Conservation (phyloP, 2,113 vertebrate genomes). For the Danionella cerebrum region DNA sequence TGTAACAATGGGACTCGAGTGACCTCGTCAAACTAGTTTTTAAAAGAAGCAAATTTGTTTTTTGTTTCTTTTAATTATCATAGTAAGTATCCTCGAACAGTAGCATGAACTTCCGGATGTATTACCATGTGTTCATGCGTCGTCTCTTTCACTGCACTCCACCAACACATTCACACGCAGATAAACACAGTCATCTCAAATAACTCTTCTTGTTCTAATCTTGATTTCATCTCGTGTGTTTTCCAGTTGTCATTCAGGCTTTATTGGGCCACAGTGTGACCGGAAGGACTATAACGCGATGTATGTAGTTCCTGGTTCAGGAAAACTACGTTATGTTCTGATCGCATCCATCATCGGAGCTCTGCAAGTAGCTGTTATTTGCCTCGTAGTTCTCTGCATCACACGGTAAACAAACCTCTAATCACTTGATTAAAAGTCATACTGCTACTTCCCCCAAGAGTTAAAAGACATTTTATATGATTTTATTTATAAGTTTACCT, state of each 20-base stretch:
- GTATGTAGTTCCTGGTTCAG: slow-evolving; percentile 94
- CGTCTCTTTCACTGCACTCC: background rate
- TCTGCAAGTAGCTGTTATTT: slow-evolving; percentile 97
- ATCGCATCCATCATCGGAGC: slow-evolving; percentile 98
- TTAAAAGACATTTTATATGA: too few relatives aligned
- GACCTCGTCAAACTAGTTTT: too few relatives aligned
- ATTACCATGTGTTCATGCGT: background rate
- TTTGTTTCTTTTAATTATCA: background rate
- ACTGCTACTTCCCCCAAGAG: too few relatives aligned
- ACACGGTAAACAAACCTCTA: slow-evolving; percentile 75
- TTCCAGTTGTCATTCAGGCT: slow-evolving; percentile 89
- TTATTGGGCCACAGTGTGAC: slow-evolving; percentile 94
- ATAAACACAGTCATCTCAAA: background rate
- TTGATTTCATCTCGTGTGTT: background rate
- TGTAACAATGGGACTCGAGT: too few relatives aligned
- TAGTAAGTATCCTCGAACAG: background rate
- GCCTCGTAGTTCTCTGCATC: slow-evolving; percentile 97
- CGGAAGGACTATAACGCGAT: slow-evolving; percentile 97
- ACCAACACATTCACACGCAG: background rate
- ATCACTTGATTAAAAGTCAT: background rate
- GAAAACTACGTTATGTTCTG: slow-evolving; percentile 93
- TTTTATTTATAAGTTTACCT: too few relatives aligned
- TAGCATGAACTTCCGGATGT: background rate
- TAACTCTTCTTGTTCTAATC: background rate
- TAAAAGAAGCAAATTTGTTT: too few relatives aligned